phyloP scores from a whole-genome alignment of 2,888 invertebrate species.

The Agrotis puta region DNA sequence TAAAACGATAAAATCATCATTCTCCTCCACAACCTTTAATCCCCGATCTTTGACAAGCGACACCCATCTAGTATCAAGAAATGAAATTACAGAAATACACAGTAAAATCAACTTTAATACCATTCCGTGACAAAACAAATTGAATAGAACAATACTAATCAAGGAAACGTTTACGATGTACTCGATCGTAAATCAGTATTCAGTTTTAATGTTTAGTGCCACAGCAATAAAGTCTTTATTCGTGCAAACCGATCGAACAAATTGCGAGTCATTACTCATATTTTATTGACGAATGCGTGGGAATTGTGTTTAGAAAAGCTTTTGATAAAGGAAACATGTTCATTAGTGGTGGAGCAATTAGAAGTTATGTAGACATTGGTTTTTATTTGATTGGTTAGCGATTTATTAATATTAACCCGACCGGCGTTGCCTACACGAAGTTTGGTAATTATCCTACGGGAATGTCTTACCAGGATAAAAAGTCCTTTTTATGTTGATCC shows the following conservation, averaged over 20 bases:
- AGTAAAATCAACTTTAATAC: slow-evolving; percentile 44
- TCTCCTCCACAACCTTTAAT: background rate
- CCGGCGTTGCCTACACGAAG: no score
- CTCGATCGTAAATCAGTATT: slow-evolving; percentile 69
- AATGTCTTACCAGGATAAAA: no score
- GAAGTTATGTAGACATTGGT: slow-evolving; percentile 4
- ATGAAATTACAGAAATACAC: slow-evolving; percentile 33
- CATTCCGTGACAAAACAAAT: slow-evolving; percentile 52
- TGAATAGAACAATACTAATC: slow-evolving; percentile 75
- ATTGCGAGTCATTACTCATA: slow-evolving; percentile 64
- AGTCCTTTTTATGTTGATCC: no score
- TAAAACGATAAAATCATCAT: slow-evolving; percentile 5
- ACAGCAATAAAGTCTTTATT: slow-evolving; percentile 53
- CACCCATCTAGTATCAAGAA: slow-evolving; percentile 5
- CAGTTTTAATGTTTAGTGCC: slow-evolving; percentile 62
- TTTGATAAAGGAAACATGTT: slow-evolving; percentile 22
- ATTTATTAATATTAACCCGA: background rate
- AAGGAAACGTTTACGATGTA: slow-evolving; percentile 72
- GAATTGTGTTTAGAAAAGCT: slow-evolving; percentile 39
- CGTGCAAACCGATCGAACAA: slow-evolving; percentile 64
- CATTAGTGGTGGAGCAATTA: slow-evolving; percentile 35
- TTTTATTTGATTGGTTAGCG: background rate
- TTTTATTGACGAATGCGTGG: slow-evolving; percentile 57
- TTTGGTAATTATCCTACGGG: no score
- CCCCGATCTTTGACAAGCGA: slow-evolving; percentile 17